Base-by-base conservation (phyloP, 2,113 vertebrate species). In the Hypocryptadius cinnamomeus region DNA sequence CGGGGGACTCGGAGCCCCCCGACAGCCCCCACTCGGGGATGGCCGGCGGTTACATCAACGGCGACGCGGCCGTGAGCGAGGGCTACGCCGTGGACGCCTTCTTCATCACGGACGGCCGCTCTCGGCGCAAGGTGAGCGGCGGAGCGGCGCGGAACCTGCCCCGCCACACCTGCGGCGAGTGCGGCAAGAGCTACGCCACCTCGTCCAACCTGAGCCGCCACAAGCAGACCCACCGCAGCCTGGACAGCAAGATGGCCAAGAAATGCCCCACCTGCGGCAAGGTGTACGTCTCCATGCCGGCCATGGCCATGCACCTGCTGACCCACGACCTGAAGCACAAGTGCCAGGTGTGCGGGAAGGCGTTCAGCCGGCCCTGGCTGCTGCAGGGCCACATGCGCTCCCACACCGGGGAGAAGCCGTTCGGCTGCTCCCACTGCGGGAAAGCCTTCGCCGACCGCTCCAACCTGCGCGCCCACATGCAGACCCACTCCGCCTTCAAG, bases 401-500 rank as follows among this genome's bases (percentile, higher is more conserved):
- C 1, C 99, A 99, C 98, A 99, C 99, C 0, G 99, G 99, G 4
- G 99, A 99, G 97, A 99, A 99, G 96, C 99, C 99, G 18, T 99
- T 99, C 51, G 99, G 99, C 93, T 99, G 99, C 92, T 96, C 99
- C 81, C 99, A 99, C 97, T 99, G 99, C 91, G 99, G 99, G 45
- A 99, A 99, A 91, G 99, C 99, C 94, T 99, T 99, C 88, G 99
- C 99, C 61, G 99, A 99, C 98, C 99, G 99, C 96, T 99, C 99
- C 97, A 99, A 99, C 98, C 98, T 99, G 96, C 98, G 99, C 65
- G 99, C 99, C 81, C 99, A 99, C 98, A 99, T 99, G 99, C 99
- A 99, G 98, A 99, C 99, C 95, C 99, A 99, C 98, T 99, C 99
- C 47, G 99, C 99, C 98, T 99, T 99, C 98, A 99, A 99, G 98